Evolutionary conservation across 1,140 invertebrate species (phyloP).

Genomic region (Drosophila mojavensis): DNA sequence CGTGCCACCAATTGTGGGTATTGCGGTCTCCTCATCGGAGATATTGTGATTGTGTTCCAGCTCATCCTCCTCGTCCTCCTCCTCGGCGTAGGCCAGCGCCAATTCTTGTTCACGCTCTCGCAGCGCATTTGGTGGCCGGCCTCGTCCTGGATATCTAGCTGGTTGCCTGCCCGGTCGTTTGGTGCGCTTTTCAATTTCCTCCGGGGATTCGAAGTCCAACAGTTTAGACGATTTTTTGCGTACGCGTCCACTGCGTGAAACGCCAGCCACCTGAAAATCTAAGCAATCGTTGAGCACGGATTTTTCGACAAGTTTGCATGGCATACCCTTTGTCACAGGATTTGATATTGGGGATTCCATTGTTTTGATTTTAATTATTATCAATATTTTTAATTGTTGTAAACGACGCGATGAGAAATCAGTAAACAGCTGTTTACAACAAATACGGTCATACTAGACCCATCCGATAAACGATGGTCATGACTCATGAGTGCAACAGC

Average conservation of each 20-base stretch:
- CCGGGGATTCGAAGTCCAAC: conserved; percentile 95
- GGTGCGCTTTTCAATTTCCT: conserved; percentile 88
- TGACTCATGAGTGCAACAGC: not conserved
- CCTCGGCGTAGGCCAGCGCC: conserved; percentile 34
- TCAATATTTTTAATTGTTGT: conserved; percentile 43
- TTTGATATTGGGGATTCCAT: conserved; percentile 40
- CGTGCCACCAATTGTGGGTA: conserved; percentile 5
- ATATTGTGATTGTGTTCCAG: conserved; percentile 42
- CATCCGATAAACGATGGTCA: conserved; percentile 5
- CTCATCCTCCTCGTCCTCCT: conserved; percentile 37
- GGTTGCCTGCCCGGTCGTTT: conserved; percentile 57
- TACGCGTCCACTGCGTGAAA: conserved; percentile 93
- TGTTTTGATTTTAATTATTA: conserved; percentile 37
- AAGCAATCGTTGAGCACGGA: not conserved
- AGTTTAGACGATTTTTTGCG: conserved; percentile 97
- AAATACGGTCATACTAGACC: conserved; percentile 10
- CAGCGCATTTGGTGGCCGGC: conserved; percentile 65
- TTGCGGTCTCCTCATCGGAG: conserved; percentile 38
- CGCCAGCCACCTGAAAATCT: conserved; percentile 93
- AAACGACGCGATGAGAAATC: conserved; percentile 39
- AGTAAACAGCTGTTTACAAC: conserved; percentile 37
- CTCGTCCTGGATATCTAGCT: conserved; percentile 53
- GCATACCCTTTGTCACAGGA: conserved; percentile 26
- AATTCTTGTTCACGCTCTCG: conserved; percentile 50
- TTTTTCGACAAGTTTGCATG: not conserved